Evolutionary conservation across 1,140 invertebrate species (phyloP).

Genomic region (Trichogramma pretiosum): DNA sequence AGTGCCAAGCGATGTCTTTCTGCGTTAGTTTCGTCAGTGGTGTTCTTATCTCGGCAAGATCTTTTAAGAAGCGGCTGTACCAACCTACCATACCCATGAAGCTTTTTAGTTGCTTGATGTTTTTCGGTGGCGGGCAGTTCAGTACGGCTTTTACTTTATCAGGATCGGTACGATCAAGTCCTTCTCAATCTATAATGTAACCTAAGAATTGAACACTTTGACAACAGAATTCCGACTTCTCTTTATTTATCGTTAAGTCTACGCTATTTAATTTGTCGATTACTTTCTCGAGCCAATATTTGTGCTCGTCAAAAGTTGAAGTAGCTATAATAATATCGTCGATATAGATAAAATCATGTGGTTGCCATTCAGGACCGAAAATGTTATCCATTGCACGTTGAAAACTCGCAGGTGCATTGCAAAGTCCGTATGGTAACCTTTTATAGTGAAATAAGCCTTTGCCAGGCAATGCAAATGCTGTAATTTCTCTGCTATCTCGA

Average conservation of each 20-base stretch:
- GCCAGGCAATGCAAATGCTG: slow-evolving; percentile 19
- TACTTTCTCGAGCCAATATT: slow-evolving; percentile 22
- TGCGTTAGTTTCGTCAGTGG: slow-evolving; percentile 5
- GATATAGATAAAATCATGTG: slow-evolving; percentile 23
- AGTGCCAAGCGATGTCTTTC: slow-evolving; percentile 1
- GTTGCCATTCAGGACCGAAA: slow-evolving; percentile 22
- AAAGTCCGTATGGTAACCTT: slow-evolving; percentile 32
- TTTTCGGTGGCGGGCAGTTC: slow-evolving; percentile 3
- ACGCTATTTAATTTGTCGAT: no score
- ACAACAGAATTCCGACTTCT: no score
- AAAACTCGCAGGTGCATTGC: slow-evolving; percentile 27
- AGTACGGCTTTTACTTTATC: not conserved
- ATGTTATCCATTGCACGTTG: slow-evolving; percentile 23
- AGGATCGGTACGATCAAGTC: no score
- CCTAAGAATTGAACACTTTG: no score
- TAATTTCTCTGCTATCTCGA: slow-evolving; percentile 34
- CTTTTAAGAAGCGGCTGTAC: slow-evolving; percentile 18
- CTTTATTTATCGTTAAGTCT: no score
- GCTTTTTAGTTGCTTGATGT: slow-evolving; percentile 11
- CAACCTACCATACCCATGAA: slow-evolving; percentile 16
- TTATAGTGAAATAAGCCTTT: slow-evolving; percentile 28
- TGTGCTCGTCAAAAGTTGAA: slow-evolving; percentile 26
- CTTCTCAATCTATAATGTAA: no score
- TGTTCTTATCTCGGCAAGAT: slow-evolving; percentile 9
- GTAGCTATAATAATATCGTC: slow-evolving; percentile 33